Evolutionary conservation across 2,888 invertebrate genomes (phyloP).

Genomic region (Parnassius orleans): DNA sequence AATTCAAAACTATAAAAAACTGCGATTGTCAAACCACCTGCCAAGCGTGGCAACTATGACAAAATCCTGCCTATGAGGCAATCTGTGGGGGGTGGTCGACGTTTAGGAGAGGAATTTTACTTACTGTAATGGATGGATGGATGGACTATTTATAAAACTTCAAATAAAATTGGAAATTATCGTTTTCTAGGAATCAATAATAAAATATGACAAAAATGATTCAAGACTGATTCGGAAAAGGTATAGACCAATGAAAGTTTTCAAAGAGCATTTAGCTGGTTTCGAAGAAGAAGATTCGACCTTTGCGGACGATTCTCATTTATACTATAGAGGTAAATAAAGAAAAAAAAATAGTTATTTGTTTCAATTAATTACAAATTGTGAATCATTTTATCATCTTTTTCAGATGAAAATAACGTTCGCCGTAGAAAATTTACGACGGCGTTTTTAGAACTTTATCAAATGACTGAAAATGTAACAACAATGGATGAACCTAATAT

Average conservation of each 20-base stretch:
- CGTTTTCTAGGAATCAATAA: conserved; percentile 58
- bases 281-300: conserved; percentile 66
- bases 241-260: conserved; percentile 72
- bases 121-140: too few relatives aligned
- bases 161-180: too few relatives aligned
- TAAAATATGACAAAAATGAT: conserved; percentile 63
- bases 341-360: neutral
- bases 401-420: conserved; percentile 59
- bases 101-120: too few relatives aligned
- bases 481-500: conserved; percentile 64
- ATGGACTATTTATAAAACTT: too few relatives aligned
- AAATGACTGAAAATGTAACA: conserved; percentile 63
- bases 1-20: too few relatives aligned
- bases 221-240: conserved; percentile 69
- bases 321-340: conserved; percentile 66
- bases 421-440: conserved; percentile 65
- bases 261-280: conserved; percentile 67
- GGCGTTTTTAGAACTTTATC: conserved; percentile 64
- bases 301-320: conserved; percentile 70
- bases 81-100: too few relatives aligned
- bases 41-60: too few relatives aligned
- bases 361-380: too few relatives aligned
- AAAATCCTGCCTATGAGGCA: too few relatives aligned
- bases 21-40: too few relatives aligned
- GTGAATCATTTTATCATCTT: neutral